phyloP scores from a whole-genome alignment of 2,113 vertebrate species.

The Bothrops jararaca region DNA sequence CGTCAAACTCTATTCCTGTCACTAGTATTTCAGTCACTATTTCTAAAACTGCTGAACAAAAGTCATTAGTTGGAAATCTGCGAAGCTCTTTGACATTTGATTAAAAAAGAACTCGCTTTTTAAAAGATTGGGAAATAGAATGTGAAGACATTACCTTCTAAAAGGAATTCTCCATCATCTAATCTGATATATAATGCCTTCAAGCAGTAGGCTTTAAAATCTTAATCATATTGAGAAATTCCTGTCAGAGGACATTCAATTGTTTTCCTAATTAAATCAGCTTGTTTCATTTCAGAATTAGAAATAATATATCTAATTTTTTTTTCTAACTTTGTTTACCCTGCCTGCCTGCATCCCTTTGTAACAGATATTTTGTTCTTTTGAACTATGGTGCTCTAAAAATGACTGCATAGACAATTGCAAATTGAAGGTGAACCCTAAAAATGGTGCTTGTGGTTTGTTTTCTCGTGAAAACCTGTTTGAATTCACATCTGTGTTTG shows the following conservation, averaged over 20 bases:
- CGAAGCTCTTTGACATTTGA: neutral
- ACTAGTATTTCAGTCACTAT: neutral
- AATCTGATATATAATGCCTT: neutral
- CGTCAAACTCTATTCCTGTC: neutral
- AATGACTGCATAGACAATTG: neutral
- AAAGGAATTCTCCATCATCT: rapidly evolving
- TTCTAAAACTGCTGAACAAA: neutral
- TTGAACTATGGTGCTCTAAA: neutral
- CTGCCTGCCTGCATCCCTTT: neutral
- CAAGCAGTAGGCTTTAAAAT: neutral
- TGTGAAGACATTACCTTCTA: neutral
- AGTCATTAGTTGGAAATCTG: neutral
- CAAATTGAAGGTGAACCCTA: neutral
- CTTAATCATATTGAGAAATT: neutral
- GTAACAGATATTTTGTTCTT: neutral
- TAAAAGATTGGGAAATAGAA: neutral
- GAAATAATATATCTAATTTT: neutral
- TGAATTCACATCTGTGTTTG: neutral
- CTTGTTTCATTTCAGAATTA: neutral
- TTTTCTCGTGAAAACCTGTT: neutral
- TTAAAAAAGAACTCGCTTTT: neutral
- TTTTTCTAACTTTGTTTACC: neutral
- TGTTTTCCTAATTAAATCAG: neutral
- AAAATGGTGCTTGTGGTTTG: neutral
- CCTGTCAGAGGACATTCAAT: neutral